A percentile compares a stretch with the other conserved stretches of the same genome.
These are phyloP conservation scores for Rhinogobio ventralis DNA, from an alignment of 2,797 vertebrate species.

Conservation along the genomic window DNA sequence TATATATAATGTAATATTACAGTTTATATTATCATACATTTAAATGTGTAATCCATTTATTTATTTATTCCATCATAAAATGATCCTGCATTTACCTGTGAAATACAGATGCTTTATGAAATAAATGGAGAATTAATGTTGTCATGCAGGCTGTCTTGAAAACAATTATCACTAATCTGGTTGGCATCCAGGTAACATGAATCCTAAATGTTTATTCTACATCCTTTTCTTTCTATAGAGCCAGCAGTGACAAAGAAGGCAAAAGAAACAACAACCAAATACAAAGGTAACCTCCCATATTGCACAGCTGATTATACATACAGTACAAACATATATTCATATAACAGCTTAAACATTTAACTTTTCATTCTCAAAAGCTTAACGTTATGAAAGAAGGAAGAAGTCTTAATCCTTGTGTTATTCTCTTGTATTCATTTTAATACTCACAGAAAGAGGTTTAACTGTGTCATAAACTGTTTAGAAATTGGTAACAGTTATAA, in stretches of 20 bases:
- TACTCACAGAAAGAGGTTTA: conserved; percentile 4
- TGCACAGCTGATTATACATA: background rate
- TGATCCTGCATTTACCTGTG: background rate
- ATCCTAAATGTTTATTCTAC: background rate
- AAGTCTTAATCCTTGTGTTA: background rate
- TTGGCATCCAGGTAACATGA: background rate
- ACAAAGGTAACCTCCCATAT: conserved; percentile 9
- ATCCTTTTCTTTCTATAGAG: background rate
- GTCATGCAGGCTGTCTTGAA: background rate
- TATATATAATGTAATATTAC: background rate
- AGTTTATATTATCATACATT: background rate
- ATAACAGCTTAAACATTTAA: background rate
- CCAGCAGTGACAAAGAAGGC: background rate
- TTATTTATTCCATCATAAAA: background rate
- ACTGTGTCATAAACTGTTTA: background rate
- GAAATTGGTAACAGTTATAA: background rate
- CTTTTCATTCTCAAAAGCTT: background rate
- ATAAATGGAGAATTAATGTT: background rate
- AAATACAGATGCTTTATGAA: background rate
- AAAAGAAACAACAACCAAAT: conserved; percentile 15
- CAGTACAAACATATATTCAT: background rate
- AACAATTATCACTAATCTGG: background rate
- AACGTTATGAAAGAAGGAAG: background rate
- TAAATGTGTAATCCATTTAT: background rate
- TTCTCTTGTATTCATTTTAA: background rate